Evolutionary conservation across 2,113 vertebrate genomes (phyloP), one percentile per base, ranked within the genome.

Genomic region (Rhinolophus ferrumequinum): DNA sequence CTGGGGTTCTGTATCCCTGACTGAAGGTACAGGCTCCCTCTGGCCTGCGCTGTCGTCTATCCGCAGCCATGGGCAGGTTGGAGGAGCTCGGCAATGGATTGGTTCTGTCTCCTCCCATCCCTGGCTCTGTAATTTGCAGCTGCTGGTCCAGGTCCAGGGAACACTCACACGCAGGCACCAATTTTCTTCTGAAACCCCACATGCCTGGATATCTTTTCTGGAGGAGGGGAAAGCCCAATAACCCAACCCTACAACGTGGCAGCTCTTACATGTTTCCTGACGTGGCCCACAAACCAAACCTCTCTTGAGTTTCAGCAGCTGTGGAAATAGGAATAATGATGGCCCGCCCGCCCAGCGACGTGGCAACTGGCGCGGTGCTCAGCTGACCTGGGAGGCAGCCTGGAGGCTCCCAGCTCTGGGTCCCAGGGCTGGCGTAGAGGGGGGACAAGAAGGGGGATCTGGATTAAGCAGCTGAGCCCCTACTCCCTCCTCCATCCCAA

Each of bases 171-270:
- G 15, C 91, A 97, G 85, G 52, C 96, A 97, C 81, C 81, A 95
- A 77, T 97, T 97, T 97, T 96, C 95, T 81, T 60, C 86, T 44
- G 81, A 90, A 98, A 96, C 18, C 33, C 47, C 92, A 93, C 82
- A 98, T 41, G 98, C 98, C 98, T 98, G 98, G 98, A 98, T 98
- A 97, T 97, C 94, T 97, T 97, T 97, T 97, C 97, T 52, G 70
- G 83, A 88, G 66, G 54, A 83, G 96, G 86, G 35, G 79, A 82
- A 96, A 97, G 96, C 93, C 93, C 58, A 60, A 56, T 38, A 28
- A 94, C 97, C 97, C 97, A 97, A 64, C 52, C 90, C 98, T 97
- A 97, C 98, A 97, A 98, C 98, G 99, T 99, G 99, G 98, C 99
- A 98, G 97, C 90, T 98, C 98, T 97, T 91, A 64, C 92, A 82